Conservation (phyloP, 2,113 vertebrate species). For the Ptilonorhynchus violaceus region DNA sequence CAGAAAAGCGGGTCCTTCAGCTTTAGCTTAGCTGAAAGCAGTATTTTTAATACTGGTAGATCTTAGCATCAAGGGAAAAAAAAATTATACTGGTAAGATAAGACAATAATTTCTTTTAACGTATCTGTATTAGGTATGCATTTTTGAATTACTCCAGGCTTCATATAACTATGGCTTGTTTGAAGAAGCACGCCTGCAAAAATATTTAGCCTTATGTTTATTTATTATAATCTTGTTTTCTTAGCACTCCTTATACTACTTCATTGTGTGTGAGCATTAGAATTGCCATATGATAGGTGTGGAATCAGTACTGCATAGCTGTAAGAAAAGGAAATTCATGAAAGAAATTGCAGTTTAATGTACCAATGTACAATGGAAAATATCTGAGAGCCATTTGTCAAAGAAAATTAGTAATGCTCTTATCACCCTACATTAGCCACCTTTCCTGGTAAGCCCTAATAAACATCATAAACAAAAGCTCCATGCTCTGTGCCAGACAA, state of each 20-base stretch:
- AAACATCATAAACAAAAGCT: constrained; percentile 46
- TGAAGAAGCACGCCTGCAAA: neutral
- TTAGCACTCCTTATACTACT: neutral
- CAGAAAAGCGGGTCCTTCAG: neutral
- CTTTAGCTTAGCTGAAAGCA: neutral
- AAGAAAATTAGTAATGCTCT: constrained; percentile 47
- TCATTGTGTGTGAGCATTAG: neutral
- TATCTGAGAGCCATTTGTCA: constrained; percentile 23
- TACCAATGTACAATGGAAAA: constrained; percentile 27
- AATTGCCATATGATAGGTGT: neutral
- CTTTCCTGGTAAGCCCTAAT: constrained; percentile 12
- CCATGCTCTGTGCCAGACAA: neutral
- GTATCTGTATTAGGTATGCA: neutral
- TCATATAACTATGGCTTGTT: neutral
- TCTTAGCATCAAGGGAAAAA: neutral
- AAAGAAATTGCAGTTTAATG: constrained; percentile 32
- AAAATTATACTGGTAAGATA: neutral
- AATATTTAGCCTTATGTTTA: constrained; percentile 30
- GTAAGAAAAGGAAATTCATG: constrained; percentile 28
- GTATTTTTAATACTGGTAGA: neutral
- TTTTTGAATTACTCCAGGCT: neutral
- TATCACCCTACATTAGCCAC: constrained; percentile 8
- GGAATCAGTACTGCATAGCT: neutral
- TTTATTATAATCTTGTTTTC: constrained; percentile 46
- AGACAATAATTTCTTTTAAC: neutral